Base-by-base conservation (phyloP, 2,797 vertebrate genomes). In the Manis javanica region DNA sequence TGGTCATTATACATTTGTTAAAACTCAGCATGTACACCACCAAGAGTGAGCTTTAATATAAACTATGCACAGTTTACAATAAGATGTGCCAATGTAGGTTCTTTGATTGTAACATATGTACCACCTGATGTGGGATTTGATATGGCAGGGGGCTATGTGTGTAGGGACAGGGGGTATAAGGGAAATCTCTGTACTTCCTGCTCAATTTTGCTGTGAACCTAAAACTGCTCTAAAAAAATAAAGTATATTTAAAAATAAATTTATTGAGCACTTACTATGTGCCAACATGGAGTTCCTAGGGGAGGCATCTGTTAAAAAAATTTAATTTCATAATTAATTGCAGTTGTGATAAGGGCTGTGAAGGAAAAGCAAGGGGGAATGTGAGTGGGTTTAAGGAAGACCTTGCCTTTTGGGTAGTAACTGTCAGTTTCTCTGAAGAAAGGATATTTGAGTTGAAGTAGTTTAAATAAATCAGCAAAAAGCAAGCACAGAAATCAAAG, bases 21-120 rank as follows among this genome's bases (percentile, higher is more conserved):
- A 18, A 75, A 29, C 63, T 49, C 49, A 26, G 61, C 1, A 26
- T 4, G 5, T 24, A 2, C 21, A 9, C 0, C 16, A 34, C 42
- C 13, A 1, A 18, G n/a, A 14, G 42, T 5, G 59, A 59, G 3
- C 26, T n/a, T 10, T 34, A 7, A 26, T 0, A 0, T 29, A 34
- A 64, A 10, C 13, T 13, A 1, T 0, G 11, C 34, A 14, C 71
- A 37, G 18, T 9, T 4, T 23, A 23, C 19, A 7, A 2, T 9
- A 1, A 5, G 49, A 21, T 29, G 2, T 9, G 21, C 23, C 66
- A 1, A 0, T 2, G 34, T 2, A 0, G 34, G 24, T 5, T 23
- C 18, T 12, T 26, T 0, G 7, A 12, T 6, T 7, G 12, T 29
- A 16, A 1, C 9, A n/a, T 15, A 46, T 1, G 29, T 10, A 29